These are phyloP conservation scores for Hyalella azteca DNA, from an alignment of 2,888 invertebrate genomes.

Conservation along the genomic window DNA sequence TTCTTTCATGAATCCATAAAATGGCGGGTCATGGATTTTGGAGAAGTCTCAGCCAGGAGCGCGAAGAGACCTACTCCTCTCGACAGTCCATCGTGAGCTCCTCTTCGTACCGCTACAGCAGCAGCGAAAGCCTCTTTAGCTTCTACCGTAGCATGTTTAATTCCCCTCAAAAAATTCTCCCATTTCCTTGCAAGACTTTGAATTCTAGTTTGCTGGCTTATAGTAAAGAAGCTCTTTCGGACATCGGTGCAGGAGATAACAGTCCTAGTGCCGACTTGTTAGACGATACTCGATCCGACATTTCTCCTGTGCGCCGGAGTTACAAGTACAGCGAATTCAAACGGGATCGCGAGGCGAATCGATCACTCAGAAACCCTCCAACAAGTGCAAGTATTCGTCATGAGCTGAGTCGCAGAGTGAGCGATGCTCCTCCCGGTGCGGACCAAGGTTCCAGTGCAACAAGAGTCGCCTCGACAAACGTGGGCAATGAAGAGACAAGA, in stretches of 20 bases:
- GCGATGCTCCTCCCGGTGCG: too few species aligned
- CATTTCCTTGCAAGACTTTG: slow-evolving; percentile 4
- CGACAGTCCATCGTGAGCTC: slow-evolving; percentile 10
- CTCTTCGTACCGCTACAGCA: slow-evolving; percentile 30
- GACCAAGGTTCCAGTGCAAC: background rate
- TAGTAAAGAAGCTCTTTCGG: slow-evolving; percentile 7
- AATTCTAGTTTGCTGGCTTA: slow-evolving; percentile 14
- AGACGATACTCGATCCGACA: slow-evolving; percentile 16
- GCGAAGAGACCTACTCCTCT: slow-evolving; percentile 10
- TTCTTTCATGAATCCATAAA: background rate
- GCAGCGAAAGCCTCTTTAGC: slow-evolving; percentile 19
- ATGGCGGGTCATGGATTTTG: slow-evolving; percentile 10
- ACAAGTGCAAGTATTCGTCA: background rate
- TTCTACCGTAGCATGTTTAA: slow-evolving; percentile 24
- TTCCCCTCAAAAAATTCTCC: slow-evolving; percentile 12
- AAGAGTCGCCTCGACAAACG: too few species aligned
- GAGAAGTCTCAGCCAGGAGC: slow-evolving; percentile 29
- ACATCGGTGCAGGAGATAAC: background rate
- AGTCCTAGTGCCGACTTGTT: background rate
- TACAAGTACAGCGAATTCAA: slow-evolving; percentile 17
- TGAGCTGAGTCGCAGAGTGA: too few species aligned
- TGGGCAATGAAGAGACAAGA: too few species aligned
- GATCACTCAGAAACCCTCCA: background rate
- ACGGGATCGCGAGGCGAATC: background rate
- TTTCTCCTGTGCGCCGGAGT: slow-evolving; percentile 10